phyloP scores from a whole-genome alignment of 2,888 invertebrate species.

The Megastigmus dorsalis region DNA sequence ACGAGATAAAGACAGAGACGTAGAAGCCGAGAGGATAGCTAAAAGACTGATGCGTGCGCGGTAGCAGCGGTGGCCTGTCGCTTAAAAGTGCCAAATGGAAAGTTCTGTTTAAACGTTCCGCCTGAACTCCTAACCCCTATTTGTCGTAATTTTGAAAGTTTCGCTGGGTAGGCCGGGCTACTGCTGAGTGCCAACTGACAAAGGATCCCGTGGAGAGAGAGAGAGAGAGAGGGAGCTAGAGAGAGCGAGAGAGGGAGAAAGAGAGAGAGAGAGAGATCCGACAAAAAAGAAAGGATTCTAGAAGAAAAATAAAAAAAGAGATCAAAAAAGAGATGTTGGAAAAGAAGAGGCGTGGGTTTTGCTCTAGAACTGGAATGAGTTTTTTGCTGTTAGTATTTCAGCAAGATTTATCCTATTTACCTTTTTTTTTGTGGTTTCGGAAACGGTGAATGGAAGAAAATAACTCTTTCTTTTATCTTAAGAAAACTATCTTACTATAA shows the following conservation, averaged over 20 bases:
- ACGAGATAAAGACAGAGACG: not conserved
- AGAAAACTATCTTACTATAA: too few species aligned
- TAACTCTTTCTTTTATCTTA: too few species aligned
- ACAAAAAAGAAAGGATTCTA: not conserved
- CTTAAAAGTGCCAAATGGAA: constrained; percentile 38
- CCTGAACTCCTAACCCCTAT: constrained; percentile 47
- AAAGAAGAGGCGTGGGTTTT: not conserved
- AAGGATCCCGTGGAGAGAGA: constrained; percentile 2
- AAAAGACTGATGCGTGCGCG: not conserved
- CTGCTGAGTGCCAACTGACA: constrained; percentile 26
- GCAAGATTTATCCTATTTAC: too few species aligned
- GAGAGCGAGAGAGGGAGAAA: not conserved
- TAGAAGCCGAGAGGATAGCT: too few species aligned
- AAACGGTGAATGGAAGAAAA: too few species aligned
- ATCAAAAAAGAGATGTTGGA: not conserved
- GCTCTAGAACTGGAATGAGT: too few species aligned
- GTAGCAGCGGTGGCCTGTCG: too few species aligned
- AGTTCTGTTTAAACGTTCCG: constrained; percentile 49
- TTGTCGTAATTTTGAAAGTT: constrained; percentile 53
- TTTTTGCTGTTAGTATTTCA: too few species aligned
- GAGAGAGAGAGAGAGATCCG: not conserved
- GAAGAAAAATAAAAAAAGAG: not conserved
- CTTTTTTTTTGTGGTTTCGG: too few species aligned
- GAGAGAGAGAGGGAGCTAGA: constrained; percentile 5
- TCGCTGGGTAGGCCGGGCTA: too few species aligned